Percentiles rank a stretch among this genome's conserved stretches.
phyloP scores from a whole-genome alignment of 2,888 invertebrate genomes.

The Malacosoma neustria region DNA sequence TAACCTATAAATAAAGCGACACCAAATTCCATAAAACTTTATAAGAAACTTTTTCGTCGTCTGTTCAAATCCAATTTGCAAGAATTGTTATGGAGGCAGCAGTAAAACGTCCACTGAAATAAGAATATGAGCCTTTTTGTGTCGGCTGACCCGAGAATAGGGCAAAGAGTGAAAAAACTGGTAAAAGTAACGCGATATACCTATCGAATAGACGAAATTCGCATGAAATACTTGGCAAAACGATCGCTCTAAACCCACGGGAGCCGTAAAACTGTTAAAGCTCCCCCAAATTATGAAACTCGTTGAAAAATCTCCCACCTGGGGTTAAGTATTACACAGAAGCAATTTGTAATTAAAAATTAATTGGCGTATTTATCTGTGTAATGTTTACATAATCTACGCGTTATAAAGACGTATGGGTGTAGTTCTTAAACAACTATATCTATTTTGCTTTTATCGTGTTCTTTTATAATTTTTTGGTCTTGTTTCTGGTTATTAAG shows the following conservation, averaged over 20 bases:
- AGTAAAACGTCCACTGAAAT: conserved; percentile 40
- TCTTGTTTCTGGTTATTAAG: no score
- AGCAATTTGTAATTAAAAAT: conserved; percentile 10
- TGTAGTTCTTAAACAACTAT: conserved; percentile 23
- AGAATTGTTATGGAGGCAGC: conserved; percentile 41
- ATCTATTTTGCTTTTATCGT: no score
- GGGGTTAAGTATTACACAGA: conserved; percentile 27
- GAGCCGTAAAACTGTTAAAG: conserved; percentile 58
- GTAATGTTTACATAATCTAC: no score
- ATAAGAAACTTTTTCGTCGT: conserved; percentile 27
- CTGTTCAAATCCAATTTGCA: conserved; percentile 50
- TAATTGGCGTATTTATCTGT: background rate
- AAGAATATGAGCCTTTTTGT: conserved; percentile 44
- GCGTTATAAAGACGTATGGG: no score
- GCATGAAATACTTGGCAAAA: conserved; percentile 61
- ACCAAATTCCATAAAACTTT: conserved; percentile 19
- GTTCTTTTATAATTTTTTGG: no score
- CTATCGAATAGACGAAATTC: conserved; percentile 40
- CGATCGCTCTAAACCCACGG: conserved; percentile 43
- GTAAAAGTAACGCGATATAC: conserved; percentile 39
- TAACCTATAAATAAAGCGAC: background rate
- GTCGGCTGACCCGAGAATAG: conserved; percentile 31
- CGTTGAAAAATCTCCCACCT: conserved; percentile 56
- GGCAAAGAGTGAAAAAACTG: conserved; percentile 32
- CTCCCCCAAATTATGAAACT: conserved; percentile 57